Conservation (phyloP, 2,797 vertebrate species). For the Pangasius mekongensis region DNA sequence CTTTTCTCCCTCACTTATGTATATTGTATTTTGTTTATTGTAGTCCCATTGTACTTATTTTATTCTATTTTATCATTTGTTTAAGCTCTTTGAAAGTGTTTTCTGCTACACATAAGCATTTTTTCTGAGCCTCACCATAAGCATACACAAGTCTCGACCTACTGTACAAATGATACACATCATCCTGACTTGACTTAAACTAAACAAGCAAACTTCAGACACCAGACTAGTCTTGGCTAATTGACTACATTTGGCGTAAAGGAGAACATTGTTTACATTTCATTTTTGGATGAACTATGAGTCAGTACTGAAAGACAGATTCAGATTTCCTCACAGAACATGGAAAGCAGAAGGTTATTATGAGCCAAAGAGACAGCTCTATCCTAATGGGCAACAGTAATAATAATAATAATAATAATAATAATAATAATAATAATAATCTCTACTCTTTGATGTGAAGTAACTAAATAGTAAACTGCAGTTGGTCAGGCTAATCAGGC, state of each 20-base stretch:
- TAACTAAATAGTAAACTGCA: slow-evolving; percentile 20
- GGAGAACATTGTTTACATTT: neutral
- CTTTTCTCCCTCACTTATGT: no score
- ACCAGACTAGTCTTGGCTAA: neutral
- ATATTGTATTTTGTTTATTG: neutral
- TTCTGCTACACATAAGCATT: neutral
- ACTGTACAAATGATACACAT: neutral
- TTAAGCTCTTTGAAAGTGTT: neutral
- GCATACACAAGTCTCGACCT: neutral
- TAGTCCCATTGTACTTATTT: neutral
- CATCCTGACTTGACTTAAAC: neutral
- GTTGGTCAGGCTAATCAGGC: neutral
- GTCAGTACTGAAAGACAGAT: neutral
- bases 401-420: slow-evolving; percentile 16
- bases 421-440: neutral
- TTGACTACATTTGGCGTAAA: neutral
- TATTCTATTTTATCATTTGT: neutral
- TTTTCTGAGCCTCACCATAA: neutral
- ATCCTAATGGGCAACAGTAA: slow-evolving; percentile 10
- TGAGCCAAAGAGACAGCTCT: slow-evolving; percentile 9
- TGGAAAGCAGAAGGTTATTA: slow-evolving; percentile 14
- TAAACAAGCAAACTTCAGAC: slow-evolving; percentile 14
- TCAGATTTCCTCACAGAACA: slow-evolving; percentile 7
- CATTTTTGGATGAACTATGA: neutral
- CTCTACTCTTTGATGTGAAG: slow-evolving; percentile 6